A percentile compares a stretch with the other conserved stretches of the same genome.
Conservation (phyloP, 2,113 vertebrate genomes). For the Zapus hudsonius region DNA sequence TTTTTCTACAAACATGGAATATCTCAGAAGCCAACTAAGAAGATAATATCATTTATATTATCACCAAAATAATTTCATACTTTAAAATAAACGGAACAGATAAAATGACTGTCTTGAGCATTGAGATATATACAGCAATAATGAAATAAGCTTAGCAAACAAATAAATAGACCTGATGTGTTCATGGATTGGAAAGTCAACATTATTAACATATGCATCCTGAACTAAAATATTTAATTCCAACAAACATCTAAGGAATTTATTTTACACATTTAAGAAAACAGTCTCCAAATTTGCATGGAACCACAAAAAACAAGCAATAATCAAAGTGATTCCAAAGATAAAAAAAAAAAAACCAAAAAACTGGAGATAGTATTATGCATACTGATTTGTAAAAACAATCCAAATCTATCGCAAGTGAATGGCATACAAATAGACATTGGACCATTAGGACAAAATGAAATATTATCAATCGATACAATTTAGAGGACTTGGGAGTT, state of each 20-base stretch:
- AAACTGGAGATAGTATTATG: too few species aligned
- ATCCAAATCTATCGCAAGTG: too few species aligned
- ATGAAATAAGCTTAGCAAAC: not conserved
- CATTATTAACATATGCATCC: not conserved
- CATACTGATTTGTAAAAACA: not conserved
- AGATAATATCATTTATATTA: not conserved
- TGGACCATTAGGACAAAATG: too few species aligned
- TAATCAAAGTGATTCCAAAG: not conserved
- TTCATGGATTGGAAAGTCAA: not conserved
- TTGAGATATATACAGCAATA: not conserved
- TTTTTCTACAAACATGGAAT: too few species aligned
- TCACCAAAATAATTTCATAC: not conserved
- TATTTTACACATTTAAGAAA: not conserved
- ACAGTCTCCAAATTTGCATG: not conserved
- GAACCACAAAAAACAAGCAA: not conserved
- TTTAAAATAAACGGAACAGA: not conserved
- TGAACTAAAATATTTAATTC: not conserved
- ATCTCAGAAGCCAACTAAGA: not conserved
- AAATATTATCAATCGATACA: too few species aligned
- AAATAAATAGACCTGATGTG: not conserved
- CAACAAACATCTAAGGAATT: too few species aligned
- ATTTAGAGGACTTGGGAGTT: too few species aligned
- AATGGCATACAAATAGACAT: too few species aligned
- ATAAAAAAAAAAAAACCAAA: too few species aligned
- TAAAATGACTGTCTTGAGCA: not conserved